phyloP scores from a whole-genome alignment of 2,797 vertebrate genomes.

The Hyperoplus lanceolatus region DNA sequence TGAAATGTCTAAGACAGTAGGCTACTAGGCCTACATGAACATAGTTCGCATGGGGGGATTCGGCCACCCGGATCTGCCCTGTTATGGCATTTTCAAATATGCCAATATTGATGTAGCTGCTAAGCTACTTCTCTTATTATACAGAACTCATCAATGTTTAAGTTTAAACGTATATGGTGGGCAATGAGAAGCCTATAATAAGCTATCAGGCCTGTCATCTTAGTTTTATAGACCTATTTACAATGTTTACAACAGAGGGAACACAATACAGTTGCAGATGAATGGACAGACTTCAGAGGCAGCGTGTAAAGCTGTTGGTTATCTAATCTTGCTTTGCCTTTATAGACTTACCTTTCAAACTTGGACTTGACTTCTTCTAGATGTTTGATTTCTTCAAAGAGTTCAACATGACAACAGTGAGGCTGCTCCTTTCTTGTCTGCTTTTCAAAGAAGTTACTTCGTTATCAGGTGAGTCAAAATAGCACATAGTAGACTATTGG shows the following conservation, averaged over 20 bases:
- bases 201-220: background rate
- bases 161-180: background rate
- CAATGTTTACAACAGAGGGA: background rate
- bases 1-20: background rate
- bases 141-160: background rate
- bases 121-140: background rate
- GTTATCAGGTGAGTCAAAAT: slow-evolving; percentile 66
- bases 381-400: slow-evolving; percentile 18
- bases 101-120: background rate
- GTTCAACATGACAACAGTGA: slow-evolving; percentile 59
- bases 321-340: slow-evolving; percentile 63
- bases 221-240: background rate
- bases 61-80: background rate
- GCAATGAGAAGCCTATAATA: too few relatives aligned
- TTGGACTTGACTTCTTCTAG: slow-evolving; percentile 6
- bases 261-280: background rate
- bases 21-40: slow-evolving; percentile 11
- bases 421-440: slow-evolving; percentile 60
- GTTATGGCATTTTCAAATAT: background rate
- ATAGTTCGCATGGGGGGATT: background rate
- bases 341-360: slow-evolving; percentile 43
- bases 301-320: background rate
- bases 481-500: background rate
- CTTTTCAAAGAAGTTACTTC: slow-evolving; percentile 52
- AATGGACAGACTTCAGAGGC: background rate